Conservation (phyloP, 2,113 vertebrate genomes). For the Shinisaurus crocodilurus region DNA sequence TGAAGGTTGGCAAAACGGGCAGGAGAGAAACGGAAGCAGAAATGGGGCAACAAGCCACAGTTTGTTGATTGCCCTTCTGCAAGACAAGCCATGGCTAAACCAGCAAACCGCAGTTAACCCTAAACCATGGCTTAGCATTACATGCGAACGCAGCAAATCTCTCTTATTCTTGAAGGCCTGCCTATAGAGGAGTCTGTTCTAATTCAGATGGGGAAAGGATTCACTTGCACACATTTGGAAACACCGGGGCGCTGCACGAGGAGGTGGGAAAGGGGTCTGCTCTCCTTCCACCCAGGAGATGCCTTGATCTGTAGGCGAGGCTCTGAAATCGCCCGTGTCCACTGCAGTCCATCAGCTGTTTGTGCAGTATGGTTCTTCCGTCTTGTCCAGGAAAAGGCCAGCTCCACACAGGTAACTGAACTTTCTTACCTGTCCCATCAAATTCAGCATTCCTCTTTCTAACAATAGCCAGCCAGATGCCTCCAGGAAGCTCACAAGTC, state of each 20-base stretch:
- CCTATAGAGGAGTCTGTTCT: background rate
- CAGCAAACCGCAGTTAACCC: too few relatives aligned
- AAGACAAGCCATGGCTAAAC: too few relatives aligned
- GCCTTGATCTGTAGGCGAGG: background rate
- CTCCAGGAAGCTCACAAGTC: background rate
- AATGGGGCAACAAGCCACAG: too few relatives aligned
- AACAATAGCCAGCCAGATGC: background rate
- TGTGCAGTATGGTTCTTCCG: accelerated
- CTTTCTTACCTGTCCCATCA: too few relatives aligned
- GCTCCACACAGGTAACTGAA: background rate
- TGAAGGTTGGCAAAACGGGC: too few relatives aligned
- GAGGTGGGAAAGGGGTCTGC: background rate
- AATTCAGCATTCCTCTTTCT: background rate
- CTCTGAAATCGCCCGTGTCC: background rate
- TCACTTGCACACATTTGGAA: too few relatives aligned
- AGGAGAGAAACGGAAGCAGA: too few relatives aligned
- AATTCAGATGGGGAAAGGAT: background rate
- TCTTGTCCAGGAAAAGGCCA: background rate
- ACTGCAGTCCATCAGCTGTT: background rate
- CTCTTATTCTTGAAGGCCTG: background rate
- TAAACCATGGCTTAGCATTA: too few relatives aligned
- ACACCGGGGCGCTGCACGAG: background rate
- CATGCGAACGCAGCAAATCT: too few relatives aligned
- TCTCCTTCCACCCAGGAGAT: background rate
- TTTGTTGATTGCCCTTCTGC: too few relatives aligned